Evolutionary conservation across 2,113 vertebrate species (phyloP).

Genomic region (Talpa occidentalis): DNA sequence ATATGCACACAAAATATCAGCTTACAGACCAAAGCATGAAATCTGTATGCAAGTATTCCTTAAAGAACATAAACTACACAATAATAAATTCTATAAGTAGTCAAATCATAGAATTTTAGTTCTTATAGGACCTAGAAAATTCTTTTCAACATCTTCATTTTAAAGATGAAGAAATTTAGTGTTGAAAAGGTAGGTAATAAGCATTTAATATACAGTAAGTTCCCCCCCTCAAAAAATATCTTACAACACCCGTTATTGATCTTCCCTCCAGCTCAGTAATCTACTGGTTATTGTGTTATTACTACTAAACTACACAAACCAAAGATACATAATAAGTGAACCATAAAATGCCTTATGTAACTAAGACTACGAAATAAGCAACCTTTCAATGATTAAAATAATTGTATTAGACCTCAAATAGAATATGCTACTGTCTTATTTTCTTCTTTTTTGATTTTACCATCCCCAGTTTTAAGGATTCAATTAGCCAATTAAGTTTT

Average conservation of each 20-base stretch:
- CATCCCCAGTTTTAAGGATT: conserved; percentile 19
- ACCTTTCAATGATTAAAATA: conserved; percentile 2
- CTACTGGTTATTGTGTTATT: conserved; percentile 26
- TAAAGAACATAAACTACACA: conserved; percentile 22
- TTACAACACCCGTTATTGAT: conserved; percentile 72
- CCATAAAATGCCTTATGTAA: conserved; percentile 78
- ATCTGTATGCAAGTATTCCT: not conserved
- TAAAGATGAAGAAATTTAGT: conserved; percentile 19
- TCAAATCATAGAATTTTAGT: conserved; percentile 35
- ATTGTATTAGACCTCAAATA: conserved; percentile 54
- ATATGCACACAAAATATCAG: conserved; percentile 34
- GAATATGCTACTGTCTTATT: conserved; percentile 75
- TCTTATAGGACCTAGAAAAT: not conserved
- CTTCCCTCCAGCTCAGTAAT: conserved; percentile 74
- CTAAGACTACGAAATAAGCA: conserved; percentile 57
- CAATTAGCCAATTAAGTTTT: conserved; percentile 2
- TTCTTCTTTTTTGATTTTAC: conserved; percentile 51
- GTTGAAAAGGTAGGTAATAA: not conserved
- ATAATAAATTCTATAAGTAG: not conserved
- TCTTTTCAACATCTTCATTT: not conserved
- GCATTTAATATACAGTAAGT: not conserved
- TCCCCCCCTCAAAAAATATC: conserved; percentile 29
- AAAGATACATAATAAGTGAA: conserved; percentile 73
- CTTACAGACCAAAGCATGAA: not conserved
- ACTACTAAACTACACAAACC: conserved; percentile 78